phyloP scores from a whole-genome alignment of 2,797 vertebrate species.

The Gambusia yucatana region DNA sequence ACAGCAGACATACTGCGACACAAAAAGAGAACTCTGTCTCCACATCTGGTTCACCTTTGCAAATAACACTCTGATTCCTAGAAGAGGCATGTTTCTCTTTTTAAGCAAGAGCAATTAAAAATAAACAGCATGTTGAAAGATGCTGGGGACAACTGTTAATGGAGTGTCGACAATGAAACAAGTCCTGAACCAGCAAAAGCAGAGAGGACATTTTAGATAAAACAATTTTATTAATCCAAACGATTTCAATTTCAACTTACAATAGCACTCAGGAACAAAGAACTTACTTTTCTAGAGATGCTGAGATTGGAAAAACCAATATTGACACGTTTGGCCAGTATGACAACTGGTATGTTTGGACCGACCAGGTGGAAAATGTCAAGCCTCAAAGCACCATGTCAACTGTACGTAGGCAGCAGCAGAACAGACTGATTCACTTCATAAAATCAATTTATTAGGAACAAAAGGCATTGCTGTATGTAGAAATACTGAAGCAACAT shows the following conservation, averaged over 20 bases:
- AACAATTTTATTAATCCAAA: background rate
- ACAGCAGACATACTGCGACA: background rate
- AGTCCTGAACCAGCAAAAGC: background rate
- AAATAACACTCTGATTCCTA: background rate
- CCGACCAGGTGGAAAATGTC: background rate
- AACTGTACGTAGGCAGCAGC: background rate
- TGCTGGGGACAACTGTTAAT: too few relatives aligned
- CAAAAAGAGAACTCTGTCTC: background rate
- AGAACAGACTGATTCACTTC: background rate
- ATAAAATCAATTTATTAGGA: background rate
- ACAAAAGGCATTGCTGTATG: background rate
- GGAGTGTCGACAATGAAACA: too few relatives aligned
- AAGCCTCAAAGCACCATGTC: background rate
- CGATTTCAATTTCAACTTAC: background rate
- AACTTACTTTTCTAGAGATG: background rate
- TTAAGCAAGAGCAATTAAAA: background rate
- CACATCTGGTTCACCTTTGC: background rate
- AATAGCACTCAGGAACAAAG: background rate
- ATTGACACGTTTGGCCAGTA: background rate
- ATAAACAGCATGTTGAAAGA: background rate
- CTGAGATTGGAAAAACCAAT: background rate
- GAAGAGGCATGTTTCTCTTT: background rate
- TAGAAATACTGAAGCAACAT: background rate
- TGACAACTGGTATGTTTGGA: background rate
- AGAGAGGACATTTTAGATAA: background rate